Percentiles rank a stretch among this genome's conserved stretches.
These are phyloP conservation scores for Crepidodera aurea DNA, from an alignment of 2,888 invertebrate genomes.

Conservation along the genomic window DNA sequence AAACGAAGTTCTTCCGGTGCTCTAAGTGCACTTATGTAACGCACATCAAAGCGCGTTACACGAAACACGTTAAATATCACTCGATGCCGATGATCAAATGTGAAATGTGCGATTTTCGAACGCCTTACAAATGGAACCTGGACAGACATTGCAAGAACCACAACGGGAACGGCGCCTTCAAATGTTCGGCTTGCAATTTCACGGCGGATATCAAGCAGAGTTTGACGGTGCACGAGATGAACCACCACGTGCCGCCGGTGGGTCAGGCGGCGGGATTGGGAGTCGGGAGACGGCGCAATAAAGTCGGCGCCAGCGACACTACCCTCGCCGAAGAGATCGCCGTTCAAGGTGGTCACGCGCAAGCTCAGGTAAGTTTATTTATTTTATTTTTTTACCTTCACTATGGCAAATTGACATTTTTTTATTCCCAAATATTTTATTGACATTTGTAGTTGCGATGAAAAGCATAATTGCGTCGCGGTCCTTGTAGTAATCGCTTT, in stretches of 20 bases:
- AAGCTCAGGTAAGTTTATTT: constrained; percentile 29
- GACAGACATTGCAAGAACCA: constrained; percentile 94
- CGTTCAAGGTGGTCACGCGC: constrained; percentile 14
- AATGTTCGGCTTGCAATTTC: constrained; percentile 88
- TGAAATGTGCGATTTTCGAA: constrained; percentile 90
- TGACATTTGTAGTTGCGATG: no score
- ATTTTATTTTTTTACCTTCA: background rate
- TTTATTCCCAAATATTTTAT: no score
- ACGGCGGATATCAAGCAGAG: constrained; percentile 92
- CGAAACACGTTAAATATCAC: constrained; percentile 93
- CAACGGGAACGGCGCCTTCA: constrained; percentile 77
- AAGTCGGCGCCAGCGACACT: constrained; percentile 78
- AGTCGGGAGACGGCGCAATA: constrained; percentile 71
- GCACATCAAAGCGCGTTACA: constrained; percentile 86
- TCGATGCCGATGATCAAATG: constrained; percentile 96
- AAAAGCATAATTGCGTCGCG: no score
- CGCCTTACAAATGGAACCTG: constrained; percentile 92
- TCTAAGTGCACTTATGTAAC: constrained; percentile 91
- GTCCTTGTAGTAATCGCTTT: no score
- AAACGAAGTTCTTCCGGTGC: constrained; percentile 82
- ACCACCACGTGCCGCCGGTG: constrained; percentile 85
- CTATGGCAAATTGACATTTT: no score
- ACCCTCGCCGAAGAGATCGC: constrained; percentile 60
- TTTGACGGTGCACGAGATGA: constrained; percentile 90
- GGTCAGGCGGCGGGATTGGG: constrained; percentile 70